Conservation (phyloP, 2,113 vertebrate genomes). For the Colaptes auratus region DNA sequence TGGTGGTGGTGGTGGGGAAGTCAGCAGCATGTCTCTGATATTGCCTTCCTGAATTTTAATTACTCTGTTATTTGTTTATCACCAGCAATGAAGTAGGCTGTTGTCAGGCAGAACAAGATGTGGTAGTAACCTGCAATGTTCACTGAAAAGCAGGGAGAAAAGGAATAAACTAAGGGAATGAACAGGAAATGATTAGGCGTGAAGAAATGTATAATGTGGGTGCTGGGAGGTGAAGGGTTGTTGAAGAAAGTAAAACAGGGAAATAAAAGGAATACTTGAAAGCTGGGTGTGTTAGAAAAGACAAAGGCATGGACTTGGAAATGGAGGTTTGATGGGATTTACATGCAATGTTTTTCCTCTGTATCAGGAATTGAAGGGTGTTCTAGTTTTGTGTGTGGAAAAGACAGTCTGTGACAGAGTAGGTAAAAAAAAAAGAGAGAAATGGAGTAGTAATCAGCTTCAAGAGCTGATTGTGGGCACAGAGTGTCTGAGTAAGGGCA, state of each 20-base stretch:
- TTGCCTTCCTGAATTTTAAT: slow-evolving; percentile 20
- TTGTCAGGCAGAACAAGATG: not conserved
- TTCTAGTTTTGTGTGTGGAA: not conserved
- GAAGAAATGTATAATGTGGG: not conserved
- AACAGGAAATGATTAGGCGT: not conserved
- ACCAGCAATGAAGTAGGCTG: not conserved
- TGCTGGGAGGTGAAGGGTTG: not conserved
- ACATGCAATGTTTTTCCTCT: slow-evolving; percentile 5
- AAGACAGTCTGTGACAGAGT: not conserved
- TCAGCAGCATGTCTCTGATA: not conserved
- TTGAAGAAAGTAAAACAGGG: slow-evolving; percentile 8
- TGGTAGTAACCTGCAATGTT: not conserved
- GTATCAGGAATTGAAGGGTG: not conserved
- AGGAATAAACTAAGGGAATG: not conserved
- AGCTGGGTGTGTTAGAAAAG: not conserved
- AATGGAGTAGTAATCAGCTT: not conserved
- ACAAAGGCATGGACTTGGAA: not conserved
- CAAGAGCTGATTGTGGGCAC: not conserved
- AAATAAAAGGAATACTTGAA: slow-evolving; percentile 10
- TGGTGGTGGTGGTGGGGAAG: too few relatives aligned
- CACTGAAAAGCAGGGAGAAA: not conserved
- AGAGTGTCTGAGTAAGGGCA: not conserved
- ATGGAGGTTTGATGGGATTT: not conserved
- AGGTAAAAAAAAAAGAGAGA: not conserved
- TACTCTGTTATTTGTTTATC: not conserved